Percentiles rank a stretch among this genome's conserved stretches.
Conservation (phyloP, 2,113 vertebrate species). For the Ciconia maguari region DNA sequence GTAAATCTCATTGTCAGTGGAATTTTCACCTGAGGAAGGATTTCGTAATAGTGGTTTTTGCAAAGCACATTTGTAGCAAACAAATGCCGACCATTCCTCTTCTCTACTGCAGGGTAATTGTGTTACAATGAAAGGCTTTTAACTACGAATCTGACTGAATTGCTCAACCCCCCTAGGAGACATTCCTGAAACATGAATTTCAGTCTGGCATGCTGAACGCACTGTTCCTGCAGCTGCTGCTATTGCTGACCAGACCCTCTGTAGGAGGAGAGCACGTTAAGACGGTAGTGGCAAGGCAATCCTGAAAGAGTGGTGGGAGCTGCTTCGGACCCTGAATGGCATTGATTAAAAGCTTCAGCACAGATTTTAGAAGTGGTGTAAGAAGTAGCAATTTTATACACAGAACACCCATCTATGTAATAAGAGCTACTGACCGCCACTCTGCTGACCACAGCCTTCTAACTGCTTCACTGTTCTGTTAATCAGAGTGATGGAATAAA, state of each 20-base stretch:
- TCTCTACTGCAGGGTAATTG: constrained; percentile 44
- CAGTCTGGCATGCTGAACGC: constrained; percentile 48
- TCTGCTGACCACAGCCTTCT: not conserved
- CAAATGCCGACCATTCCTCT: constrained; percentile 27
- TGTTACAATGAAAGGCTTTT: constrained; percentile 56
- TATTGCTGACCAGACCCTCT: constrained; percentile 34
- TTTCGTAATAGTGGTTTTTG: not conserved
- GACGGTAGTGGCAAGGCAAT: not conserved
- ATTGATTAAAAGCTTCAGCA: not conserved
- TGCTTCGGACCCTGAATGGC: not conserved
- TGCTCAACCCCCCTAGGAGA: constrained; percentile 61
- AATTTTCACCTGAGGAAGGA: constrained; percentile 25
- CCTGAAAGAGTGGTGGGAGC: not conserved
- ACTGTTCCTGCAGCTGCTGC: constrained; percentile 56
- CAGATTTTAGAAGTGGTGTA: not conserved
- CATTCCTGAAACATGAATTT: constrained; percentile 71
- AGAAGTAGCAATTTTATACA: not conserved
- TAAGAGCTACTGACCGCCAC: not conserved
- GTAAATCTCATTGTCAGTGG: not conserved
- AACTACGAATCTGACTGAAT: constrained; percentile 42
- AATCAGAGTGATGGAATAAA: not conserved
- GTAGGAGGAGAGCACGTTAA: not conserved
- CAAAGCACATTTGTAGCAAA: constrained; percentile 40
- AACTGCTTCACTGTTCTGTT: not conserved
- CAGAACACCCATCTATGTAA: not conserved